phyloP scores from a whole-genome alignment of 2,888 invertebrate genomes.

The Calliopum simillimum region DNA sequence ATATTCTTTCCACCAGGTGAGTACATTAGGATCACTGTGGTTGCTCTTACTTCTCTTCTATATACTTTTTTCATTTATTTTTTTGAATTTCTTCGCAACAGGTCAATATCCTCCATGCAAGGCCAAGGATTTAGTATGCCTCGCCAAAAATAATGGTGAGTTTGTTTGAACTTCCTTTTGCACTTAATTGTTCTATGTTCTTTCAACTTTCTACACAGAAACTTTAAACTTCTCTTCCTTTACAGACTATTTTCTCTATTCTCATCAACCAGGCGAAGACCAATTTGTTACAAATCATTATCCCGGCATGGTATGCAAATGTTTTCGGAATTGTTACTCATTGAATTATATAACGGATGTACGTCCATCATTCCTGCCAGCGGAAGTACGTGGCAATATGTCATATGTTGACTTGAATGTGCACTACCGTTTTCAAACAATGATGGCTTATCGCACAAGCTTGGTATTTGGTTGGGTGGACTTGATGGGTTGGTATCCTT shows the following conservation, averaged over 20 bases:
- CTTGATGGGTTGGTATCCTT: conserved; percentile 66
- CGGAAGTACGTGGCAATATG: conserved; percentile 55
- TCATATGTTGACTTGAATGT: conserved; percentile 66
- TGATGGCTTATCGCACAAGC: conserved; percentile 68
- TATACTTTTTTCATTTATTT: background rate
- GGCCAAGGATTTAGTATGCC: conserved; percentile 58
- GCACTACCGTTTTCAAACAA: conserved; percentile 65
- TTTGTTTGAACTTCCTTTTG: conserved; percentile 19
- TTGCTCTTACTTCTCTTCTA: conserved; percentile 29
- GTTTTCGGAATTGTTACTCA: conserved; percentile 64
- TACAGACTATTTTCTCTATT: conserved; percentile 56
- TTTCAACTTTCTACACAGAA: conserved; percentile 15
- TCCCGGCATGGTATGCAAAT: conserved; percentile 63
- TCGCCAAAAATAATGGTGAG: conserved; percentile 60
- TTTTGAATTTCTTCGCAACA: conserved; percentile 33
- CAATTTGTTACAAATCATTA: conserved; percentile 54
- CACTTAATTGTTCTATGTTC: background rate
- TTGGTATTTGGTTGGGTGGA: conserved; percentile 68
- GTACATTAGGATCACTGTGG: too few relatives aligned
- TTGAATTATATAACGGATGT: conserved; percentile 62
- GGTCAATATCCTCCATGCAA: conserved; percentile 56
- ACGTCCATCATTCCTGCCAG: conserved; percentile 58
- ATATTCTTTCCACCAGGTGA: conserved; percentile 58
- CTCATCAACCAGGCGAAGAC: conserved; percentile 57
- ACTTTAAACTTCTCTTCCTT: conserved; percentile 10